phyloP scores from a whole-genome alignment of 1,140 invertebrate genomes.

The Uloborus diversus region DNA sequence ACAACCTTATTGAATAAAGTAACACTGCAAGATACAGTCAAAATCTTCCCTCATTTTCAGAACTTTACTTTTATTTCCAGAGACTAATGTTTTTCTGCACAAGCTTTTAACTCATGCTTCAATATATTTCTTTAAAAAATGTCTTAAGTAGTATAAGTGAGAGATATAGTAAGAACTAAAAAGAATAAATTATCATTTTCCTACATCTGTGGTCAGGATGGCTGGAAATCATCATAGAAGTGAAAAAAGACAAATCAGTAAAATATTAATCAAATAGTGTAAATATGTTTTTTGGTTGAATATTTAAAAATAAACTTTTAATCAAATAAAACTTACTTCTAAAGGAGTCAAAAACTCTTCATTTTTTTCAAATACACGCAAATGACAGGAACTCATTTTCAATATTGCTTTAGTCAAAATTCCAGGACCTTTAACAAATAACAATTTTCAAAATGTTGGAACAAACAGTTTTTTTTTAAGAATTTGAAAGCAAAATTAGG shows the following conservation, averaged over 20 bases:
- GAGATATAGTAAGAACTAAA: too few species aligned
- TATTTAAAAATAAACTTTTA: background rate
- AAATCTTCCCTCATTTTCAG: background rate
- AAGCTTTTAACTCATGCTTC: too few species aligned
- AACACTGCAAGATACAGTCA: background rate
- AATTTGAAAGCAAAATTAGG: too few species aligned
- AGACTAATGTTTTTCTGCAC: too few species aligned
- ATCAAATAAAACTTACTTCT: background rate
- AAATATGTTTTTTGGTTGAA: background rate
- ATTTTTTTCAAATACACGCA: constrained; percentile 38
- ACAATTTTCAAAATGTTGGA: background rate
- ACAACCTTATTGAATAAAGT: background rate
- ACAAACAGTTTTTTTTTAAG: too few species aligned
- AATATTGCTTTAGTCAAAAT: constrained; percentile 13
- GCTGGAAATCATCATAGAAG: background rate
- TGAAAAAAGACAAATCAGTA: background rate
- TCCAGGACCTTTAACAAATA: constrained; percentile 9
- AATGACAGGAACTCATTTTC: background rate
- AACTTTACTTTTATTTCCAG: background rate
- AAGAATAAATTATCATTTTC: too few species aligned
- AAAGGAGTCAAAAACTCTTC: constrained; percentile 7
- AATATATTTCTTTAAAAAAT: too few species aligned
- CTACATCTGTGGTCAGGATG: too few species aligned
- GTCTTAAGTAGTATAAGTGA: too few species aligned
- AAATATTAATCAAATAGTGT: background rate